Percentiles rank a stretch among this genome's conserved stretches.
Evolutionary conservation across 2,113 vertebrate genomes (phyloP).

Genomic region (Myiopsitta monachus): DNA sequence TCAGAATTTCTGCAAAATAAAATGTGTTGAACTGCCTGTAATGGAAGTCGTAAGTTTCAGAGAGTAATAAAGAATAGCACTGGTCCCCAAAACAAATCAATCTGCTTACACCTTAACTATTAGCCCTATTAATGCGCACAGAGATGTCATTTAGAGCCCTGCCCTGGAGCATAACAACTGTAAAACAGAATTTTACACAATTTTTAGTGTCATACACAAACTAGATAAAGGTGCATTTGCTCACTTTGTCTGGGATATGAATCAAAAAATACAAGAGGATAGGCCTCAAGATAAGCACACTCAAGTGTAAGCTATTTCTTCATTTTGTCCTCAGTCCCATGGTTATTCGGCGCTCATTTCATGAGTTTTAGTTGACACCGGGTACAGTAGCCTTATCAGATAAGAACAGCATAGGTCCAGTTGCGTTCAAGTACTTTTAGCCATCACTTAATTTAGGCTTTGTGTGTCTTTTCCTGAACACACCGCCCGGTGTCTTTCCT

Average conservation of each 20-base stretch:
- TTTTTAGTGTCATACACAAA: neutral
- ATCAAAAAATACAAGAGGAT: neutral
- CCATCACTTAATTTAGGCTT: neutral
- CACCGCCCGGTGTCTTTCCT: neutral
- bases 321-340: neutral
- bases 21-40: neutral
- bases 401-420: neutral
- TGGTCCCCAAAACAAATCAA: neutral
- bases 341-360: neutral
- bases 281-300: neutral
- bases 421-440: neutral
- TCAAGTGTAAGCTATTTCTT: neutral
- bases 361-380: neutral
- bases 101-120: neutral
- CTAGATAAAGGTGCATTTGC: neutral
- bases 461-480: neutral
- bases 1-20: neutral
- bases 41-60: neutral
- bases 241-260: fast-evolving
- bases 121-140: neutral
- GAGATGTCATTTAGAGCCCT: neutral
- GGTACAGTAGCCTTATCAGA: neutral
- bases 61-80: neutral
- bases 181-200: neutral
- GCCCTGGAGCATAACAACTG: neutral